Evolutionary conservation across 2,113 vertebrate species (phyloP), one percentile per base, ranked within the genome.

Genomic region (Neotragus moschatus): DNA sequence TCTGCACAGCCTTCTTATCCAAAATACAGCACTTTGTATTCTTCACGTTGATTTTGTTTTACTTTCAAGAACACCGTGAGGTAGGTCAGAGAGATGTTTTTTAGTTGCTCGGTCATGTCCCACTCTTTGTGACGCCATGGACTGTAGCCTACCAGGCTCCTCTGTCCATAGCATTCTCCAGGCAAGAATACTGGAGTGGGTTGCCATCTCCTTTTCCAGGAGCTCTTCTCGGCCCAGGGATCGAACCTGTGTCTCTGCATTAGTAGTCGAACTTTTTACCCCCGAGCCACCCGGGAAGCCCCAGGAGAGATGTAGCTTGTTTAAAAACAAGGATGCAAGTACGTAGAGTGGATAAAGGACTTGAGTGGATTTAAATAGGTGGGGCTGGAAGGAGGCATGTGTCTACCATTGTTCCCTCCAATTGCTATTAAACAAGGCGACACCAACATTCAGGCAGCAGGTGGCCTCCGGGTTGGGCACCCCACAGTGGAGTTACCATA

Each of bases 1-100:
- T 63, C 28, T 51, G 9, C 7, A 15, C 23, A 70, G 45, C 14
- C 56, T 79, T 89, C 61, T 5, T 63, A 63, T 80, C 51, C 45
- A 60, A 82, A 86, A 91, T 60, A 43, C 61, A 33, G 21, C 84
- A 77, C 47, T 79, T 87, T 51, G 60, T 85, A 47, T 25, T 61
- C 60, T 84, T 93, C 23, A 19, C 26, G 30, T 60, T 84, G 92
- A 91, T 92, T 96, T 93, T 56, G 16, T 49, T 93, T 94, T 45
- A 89, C 21, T 79, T 45, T 84, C 28, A 33, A 58, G 94, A 95
- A 39, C 9, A 80, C 49, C 1, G 1, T 2, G 49, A 75, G 26
- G n/a, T 79, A 85, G 6, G 15, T 90, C 39, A 92, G 79, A 84
- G 85, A 96, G 45, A 51, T 8, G 28, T 9, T 39, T 10, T 73